phyloP scores from a whole-genome alignment of 2,797 vertebrate genomes.

The Cheracebus regulus region DNA sequence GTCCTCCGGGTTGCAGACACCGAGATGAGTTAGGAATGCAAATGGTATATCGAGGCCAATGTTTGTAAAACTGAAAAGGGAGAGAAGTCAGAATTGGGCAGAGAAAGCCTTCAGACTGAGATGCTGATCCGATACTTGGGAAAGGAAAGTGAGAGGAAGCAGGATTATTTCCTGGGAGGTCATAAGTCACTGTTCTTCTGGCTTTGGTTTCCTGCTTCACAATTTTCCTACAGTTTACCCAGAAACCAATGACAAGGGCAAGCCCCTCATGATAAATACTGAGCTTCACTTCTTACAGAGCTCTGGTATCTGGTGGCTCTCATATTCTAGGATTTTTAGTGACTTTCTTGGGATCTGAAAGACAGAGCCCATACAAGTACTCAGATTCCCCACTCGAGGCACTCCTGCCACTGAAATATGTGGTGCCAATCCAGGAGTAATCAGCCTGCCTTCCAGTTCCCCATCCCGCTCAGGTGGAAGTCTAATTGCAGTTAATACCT shows the following conservation, averaged over 20 bases:
- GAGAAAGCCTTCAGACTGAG: neutral
- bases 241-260: neutral
- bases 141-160: neutral
- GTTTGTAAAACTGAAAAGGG: neutral
- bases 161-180: neutral
- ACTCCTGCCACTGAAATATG: neutral
- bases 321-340: neutral
- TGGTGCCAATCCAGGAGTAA: neutral
- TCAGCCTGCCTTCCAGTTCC: neutral
- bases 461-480: neutral
- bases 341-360: neutral
- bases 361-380: neutral
- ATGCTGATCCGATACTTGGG: neutral
- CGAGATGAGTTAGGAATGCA: neutral
- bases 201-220: neutral
- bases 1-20: neutral
- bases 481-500: conserved; percentile 37
- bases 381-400: neutral
- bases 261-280: neutral
- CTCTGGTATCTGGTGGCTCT: neutral
- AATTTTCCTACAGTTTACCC: neutral
- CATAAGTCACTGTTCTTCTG: neutral
- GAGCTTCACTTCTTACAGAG: neutral
- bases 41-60: neutral
- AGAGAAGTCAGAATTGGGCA: neutral